Percentiles rank a stretch among this genome's conserved stretches.
These are phyloP conservation scores for Drosophila percnosoma DNA, from an alignment of 2,888 invertebrate species.

Conservation along the genomic window DNA sequence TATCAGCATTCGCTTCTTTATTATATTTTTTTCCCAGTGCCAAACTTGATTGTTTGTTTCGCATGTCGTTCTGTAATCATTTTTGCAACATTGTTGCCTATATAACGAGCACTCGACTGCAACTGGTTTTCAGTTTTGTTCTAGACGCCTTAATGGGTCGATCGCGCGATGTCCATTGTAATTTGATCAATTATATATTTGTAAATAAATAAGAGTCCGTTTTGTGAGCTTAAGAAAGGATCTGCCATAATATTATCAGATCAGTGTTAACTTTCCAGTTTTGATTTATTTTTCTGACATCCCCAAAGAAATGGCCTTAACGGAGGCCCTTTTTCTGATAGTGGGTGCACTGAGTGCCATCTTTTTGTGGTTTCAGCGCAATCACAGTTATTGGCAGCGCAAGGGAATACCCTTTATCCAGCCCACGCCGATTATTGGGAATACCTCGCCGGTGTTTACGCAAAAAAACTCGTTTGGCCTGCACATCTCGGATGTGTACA, in stretches of 20 bases:
- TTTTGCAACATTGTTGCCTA: neutral
- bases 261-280: neutral
- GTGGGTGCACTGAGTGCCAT: slow-evolving; percentile 51
- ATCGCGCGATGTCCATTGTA: too few species aligned
- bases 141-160: neutral
- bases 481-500: slow-evolving; percentile 83
- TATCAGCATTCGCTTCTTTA: too few species aligned
- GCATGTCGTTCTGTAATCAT: neutral
- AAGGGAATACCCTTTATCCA: slow-evolving; percentile 82
- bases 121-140: neutral
- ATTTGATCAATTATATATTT: neutral
- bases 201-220: neutral
- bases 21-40: too few species aligned
- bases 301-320: slow-evolving; percentile 57
- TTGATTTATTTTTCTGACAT: slow-evolving; percentile 8
- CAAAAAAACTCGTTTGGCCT: slow-evolving; percentile 77
- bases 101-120: neutral
- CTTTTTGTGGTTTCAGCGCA: slow-evolving; percentile 83
- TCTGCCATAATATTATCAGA: neutral
- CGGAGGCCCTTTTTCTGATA: slow-evolving; percentile 63
- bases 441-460: slow-evolving; percentile 80
- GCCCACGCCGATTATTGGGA: slow-evolving; percentile 85
- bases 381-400: slow-evolving; percentile 81
- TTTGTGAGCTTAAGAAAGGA: neutral
- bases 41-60: neutral